Conservation (phyloP, 1,140 invertebrate species). For the Anthonomus grandis region DNA sequence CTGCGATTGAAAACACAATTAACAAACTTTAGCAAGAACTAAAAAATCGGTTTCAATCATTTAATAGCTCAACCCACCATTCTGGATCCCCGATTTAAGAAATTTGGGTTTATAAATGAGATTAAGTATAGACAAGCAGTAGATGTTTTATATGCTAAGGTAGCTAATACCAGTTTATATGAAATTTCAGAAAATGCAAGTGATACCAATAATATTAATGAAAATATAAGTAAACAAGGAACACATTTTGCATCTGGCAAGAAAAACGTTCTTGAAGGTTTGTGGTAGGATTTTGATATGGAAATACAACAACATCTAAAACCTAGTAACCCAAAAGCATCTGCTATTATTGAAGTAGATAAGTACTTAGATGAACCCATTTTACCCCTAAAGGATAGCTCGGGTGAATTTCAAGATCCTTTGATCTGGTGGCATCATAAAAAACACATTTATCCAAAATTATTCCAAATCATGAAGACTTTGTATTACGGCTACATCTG, state of each 20-base stretch:
- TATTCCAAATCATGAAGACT: slow-evolving; percentile 16
- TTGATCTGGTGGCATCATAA: slow-evolving; percentile 34
- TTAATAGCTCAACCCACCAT: slow-evolving; percentile 27
- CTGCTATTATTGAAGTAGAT: slow-evolving; percentile 26
- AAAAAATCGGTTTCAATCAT: slow-evolving; percentile 11
- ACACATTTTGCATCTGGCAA: slow-evolving; percentile 8
- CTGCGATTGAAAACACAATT: slow-evolving; percentile 23
- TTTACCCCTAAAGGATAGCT: slow-evolving; percentile 17
- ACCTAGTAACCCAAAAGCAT: slow-evolving; percentile 11
- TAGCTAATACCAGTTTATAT: slow-evolving; percentile 24
- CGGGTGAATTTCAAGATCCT: slow-evolving; percentile 17
- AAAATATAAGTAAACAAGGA: neutral
- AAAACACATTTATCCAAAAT: slow-evolving; percentile 27
- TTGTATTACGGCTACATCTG: slow-evolving; percentile 12
- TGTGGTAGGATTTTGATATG: slow-evolving; percentile 14
- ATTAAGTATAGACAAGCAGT: slow-evolving; percentile 12
- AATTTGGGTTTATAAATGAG: slow-evolving; percentile 28
- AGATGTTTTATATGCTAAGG: slow-evolving; percentile 19
- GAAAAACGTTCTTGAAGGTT: slow-evolving; percentile 15
- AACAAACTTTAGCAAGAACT: slow-evolving; percentile 9
- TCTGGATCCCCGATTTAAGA: slow-evolving; percentile 29
- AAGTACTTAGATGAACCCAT: slow-evolving; percentile 33
- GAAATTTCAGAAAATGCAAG: slow-evolving; percentile 30
- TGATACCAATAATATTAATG: slow-evolving; percentile 32
- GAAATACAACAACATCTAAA: slow-evolving; percentile 14